phyloP scores from a whole-genome alignment of 2,888 invertebrate genomes.

The Luperina testacea region DNA sequence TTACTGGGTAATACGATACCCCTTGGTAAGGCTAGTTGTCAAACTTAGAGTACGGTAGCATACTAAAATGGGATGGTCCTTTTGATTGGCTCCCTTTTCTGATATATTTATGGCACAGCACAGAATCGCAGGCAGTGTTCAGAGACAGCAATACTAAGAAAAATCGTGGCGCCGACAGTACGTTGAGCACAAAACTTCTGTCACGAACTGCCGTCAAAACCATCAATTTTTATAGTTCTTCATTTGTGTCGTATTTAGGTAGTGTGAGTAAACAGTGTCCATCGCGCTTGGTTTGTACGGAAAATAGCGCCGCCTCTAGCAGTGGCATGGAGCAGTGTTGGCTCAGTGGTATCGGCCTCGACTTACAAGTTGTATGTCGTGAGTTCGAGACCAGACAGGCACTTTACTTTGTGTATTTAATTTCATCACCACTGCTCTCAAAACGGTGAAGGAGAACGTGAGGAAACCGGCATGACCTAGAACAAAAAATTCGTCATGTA shows the following conservation, averaged over 20 bases:
- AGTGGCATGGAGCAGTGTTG: background rate
- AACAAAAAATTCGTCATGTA: too few species aligned
- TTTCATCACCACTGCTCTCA: too few species aligned
- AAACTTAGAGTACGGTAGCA: too few species aligned
- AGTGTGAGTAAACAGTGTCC: background rate
- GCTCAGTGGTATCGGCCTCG: too few species aligned
- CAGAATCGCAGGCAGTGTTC: background rate
- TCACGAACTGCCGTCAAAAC: background rate
- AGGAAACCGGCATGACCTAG: too few species aligned
- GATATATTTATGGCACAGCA: background rate
- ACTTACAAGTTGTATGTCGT: too few species aligned
- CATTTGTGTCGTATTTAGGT: background rate
- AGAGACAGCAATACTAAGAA: background rate
- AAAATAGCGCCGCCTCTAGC: background rate
- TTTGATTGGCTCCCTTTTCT: background rate
- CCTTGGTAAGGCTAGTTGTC: background rate
- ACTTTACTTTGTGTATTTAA: too few species aligned
- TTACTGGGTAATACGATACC: background rate
- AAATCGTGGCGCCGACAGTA: background rate
- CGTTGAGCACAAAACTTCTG: background rate
- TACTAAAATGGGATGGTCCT: background rate
- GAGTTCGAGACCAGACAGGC: too few species aligned
- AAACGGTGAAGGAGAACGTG: too few species aligned
- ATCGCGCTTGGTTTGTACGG: background rate
- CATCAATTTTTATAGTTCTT: background rate